phyloP scores from a whole-genome alignment of 1,140 invertebrate species.

The Megalonaias nervosa region DNA sequence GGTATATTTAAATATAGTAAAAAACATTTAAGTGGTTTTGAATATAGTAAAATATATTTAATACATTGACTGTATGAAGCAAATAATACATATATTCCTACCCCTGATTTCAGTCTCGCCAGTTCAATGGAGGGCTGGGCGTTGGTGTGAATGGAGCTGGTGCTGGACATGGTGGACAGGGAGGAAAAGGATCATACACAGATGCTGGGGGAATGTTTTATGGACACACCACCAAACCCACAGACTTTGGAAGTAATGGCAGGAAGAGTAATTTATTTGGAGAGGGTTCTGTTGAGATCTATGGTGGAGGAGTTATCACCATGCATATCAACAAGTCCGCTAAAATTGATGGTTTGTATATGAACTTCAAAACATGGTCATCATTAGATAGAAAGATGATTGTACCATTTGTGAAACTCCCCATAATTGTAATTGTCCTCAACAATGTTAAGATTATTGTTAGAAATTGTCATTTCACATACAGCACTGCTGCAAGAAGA shows the following conservation, averaged over 20 bases:
- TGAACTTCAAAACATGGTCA: too few relatives aligned
- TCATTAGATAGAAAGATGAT: too few relatives aligned
- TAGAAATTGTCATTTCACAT: too few relatives aligned
- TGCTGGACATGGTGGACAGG: conserved; percentile 58
- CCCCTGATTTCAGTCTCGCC: conserved; percentile 27
- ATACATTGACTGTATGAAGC: too few relatives aligned
- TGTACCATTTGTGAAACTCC: too few relatives aligned
- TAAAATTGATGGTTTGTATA: conserved; percentile 47
- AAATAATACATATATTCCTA: too few relatives aligned
- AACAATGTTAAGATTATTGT: too few relatives aligned
- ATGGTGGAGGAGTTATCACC: conserved; percentile 53
- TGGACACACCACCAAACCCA: conserved; percentile 42
- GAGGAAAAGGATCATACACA: conserved; percentile 37
- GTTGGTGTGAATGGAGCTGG: conserved; percentile 42
- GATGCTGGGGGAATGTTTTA: conserved; percentile 44
- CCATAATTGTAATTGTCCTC: too few relatives aligned
- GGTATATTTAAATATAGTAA: too few relatives aligned
- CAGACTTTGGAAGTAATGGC: conserved; percentile 44
- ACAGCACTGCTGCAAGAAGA: too few relatives aligned
- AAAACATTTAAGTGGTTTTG: too few relatives aligned
- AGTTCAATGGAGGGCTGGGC: conserved; percentile 33
- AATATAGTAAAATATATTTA: too few relatives aligned
- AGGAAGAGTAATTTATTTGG: conserved; percentile 20
- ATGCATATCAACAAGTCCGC: conserved; percentile 37
- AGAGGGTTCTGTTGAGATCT: conserved; percentile 5